Conservation (phyloP, 2,113 vertebrate species). For the Labeo rohita region DNA sequence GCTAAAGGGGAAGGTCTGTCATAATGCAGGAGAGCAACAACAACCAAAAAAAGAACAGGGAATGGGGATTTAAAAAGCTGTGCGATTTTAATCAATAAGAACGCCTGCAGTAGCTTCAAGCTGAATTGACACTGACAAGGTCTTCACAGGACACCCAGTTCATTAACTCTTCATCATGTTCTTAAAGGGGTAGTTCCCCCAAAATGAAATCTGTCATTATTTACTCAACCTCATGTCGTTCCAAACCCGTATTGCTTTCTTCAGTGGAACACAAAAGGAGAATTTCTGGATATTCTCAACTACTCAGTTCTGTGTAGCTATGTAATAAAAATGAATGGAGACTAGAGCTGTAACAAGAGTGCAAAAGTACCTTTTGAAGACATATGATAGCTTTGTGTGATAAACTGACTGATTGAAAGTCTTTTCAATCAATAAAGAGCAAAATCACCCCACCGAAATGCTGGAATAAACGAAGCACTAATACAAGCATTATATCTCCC, state of each 20-base stretch:
- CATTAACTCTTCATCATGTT: constrained; percentile 19
- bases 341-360: background rate
- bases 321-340: background rate
- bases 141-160: constrained; percentile 11
- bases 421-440: constrained; percentile 4
- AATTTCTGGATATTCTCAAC: background rate
- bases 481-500: background rate
- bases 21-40: background rate
- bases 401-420: background rate
- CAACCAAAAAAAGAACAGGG: background rate
- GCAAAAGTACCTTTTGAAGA: background rate
- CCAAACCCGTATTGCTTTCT: background rate
- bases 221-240: background rate
- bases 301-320: background rate
- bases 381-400: background rate
- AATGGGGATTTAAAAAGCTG: background rate
- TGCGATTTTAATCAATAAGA: constrained; percentile 7
- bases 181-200: background rate
- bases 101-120: background rate
- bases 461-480: background rate
- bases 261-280: background rate
- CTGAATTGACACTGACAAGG: constrained; percentile 11
- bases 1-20: background rate
- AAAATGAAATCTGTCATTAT: background rate
- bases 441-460: background rate